A percentile compares a stretch with the other conserved stretches of the same genome.
Conservation (phyloP, 2,797 vertebrate genomes). For the Gymnoscopelus microlampas region DNA sequence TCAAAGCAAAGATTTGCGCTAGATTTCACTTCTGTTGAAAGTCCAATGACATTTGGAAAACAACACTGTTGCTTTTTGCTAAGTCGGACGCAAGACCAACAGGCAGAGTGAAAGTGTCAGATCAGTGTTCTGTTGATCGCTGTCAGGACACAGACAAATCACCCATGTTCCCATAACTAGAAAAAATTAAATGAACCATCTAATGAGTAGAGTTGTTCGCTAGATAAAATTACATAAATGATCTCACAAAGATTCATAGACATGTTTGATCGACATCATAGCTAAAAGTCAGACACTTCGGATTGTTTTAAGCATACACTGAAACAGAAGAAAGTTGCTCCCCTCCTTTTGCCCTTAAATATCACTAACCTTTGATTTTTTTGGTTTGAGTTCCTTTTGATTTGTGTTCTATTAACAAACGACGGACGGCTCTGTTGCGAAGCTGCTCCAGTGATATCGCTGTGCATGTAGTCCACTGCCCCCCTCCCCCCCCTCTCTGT, state of each 20-base stretch:
- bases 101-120: conserved; percentile 20
- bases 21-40: background rate
- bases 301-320: conserved; percentile 24
- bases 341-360: conserved; percentile 22
- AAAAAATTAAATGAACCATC: no score
- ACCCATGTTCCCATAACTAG: background rate
- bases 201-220: no score
- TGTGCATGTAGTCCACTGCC: conserved; percentile 77
- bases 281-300: conserved; percentile 13
- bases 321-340: conserved; percentile 59
- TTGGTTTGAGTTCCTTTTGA: conserved; percentile 15
- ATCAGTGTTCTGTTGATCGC: conserved; percentile 6
- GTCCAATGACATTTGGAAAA: background rate
- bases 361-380: conserved; percentile 40
- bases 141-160: conserved; percentile 16
- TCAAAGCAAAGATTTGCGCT: no score
- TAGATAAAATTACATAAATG: no score
- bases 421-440: conserved; percentile 64
- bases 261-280: no score
- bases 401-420: conserved; percentile 48
- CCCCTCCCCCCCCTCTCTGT: conserved; percentile 28
- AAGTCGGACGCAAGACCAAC: conserved; percentile 1
- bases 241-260: no score
- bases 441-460: conserved; percentile 67
- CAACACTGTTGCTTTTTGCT: background rate